phyloP scores from a whole-genome alignment of 2,113 vertebrate species.

The Sialia sialis region DNA sequence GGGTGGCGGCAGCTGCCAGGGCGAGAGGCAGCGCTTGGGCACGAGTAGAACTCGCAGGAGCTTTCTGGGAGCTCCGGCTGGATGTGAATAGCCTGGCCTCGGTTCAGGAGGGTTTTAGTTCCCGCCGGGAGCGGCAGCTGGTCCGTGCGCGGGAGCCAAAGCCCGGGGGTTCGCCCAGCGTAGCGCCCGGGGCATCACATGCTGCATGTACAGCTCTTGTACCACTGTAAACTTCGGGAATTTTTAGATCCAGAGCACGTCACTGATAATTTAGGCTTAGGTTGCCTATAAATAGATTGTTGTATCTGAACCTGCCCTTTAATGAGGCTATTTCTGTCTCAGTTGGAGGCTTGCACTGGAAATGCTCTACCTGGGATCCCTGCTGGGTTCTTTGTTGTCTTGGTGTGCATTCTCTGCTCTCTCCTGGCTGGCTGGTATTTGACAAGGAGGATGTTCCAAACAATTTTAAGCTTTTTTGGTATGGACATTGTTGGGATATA shows the following conservation, averaged over 20 bases:
- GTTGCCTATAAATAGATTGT: background rate
- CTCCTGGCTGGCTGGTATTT: background rate
- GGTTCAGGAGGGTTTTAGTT: background rate
- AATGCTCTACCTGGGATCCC: background rate
- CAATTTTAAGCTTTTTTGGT: background rate
- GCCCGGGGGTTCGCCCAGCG: fast-evolving
- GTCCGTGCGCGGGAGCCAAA: background rate
- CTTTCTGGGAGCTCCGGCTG: background rate
- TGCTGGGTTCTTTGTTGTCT: background rate
- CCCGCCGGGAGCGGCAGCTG: constrained; percentile 24
- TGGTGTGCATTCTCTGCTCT: background rate
- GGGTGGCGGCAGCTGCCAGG: background rate
- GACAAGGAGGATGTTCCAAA: background rate
- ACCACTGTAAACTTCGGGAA: background rate
- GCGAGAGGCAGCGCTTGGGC: background rate
- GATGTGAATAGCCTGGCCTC: background rate
- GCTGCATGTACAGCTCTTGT: background rate
- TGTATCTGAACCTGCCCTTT: background rate
- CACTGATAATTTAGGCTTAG: background rate
- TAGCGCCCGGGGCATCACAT: background rate
- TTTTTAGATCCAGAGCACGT: background rate
- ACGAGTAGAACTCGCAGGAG: background rate
- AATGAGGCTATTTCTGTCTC: background rate
- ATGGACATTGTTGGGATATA: fast-evolving
- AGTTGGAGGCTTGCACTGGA: background rate